phyloP scores from a whole-genome alignment of 2,888 invertebrate genomes.

The Orchestes rusci region DNA sequence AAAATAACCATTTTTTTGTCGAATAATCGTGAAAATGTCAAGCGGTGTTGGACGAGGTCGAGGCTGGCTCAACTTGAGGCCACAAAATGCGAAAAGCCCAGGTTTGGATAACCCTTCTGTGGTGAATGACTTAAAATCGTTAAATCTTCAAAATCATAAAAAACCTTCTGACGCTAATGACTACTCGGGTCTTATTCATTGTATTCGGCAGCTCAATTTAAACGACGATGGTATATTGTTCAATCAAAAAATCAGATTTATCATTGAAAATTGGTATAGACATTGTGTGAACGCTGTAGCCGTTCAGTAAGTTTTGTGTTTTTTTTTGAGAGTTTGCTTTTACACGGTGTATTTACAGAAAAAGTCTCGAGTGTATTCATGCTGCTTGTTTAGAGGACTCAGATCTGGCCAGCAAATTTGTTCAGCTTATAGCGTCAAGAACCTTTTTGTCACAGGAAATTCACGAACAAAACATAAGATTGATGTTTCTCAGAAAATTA shows the following conservation, averaged over 20 bases:
- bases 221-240: conserved; percentile 41
- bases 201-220: conserved; percentile 35
- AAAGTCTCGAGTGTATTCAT: conserved; percentile 37
- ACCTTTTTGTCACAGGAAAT: conserved; percentile 34
- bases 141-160: conserved; percentile 7
- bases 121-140: conserved; percentile 4
- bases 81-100: conserved; percentile 14
- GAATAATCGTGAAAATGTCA: too few species aligned
- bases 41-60: conserved; percentile 30
- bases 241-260: conserved; percentile 39
- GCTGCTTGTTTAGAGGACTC: conserved; percentile 35
- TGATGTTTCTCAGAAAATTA: conserved; percentile 35
- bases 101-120: conserved; percentile 13
- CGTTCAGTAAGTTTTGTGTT: conserved; percentile 35
- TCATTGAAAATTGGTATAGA: conserved; percentile 35
- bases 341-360: conserved; percentile 28
- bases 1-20: too few species aligned
- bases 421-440: conserved; percentile 37
- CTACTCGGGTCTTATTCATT: conserved; percentile 30
- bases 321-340: neutral
- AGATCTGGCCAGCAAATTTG: conserved; percentile 37
- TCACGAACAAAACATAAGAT: conserved; percentile 30
- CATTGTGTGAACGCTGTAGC: conserved; percentile 35
- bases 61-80: conserved; percentile 32
- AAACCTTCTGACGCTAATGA: conserved; percentile 24